Evolutionary conservation across 1,140 invertebrate species (phyloP).

Genomic region (Meloidogyne floridensis): DNA sequence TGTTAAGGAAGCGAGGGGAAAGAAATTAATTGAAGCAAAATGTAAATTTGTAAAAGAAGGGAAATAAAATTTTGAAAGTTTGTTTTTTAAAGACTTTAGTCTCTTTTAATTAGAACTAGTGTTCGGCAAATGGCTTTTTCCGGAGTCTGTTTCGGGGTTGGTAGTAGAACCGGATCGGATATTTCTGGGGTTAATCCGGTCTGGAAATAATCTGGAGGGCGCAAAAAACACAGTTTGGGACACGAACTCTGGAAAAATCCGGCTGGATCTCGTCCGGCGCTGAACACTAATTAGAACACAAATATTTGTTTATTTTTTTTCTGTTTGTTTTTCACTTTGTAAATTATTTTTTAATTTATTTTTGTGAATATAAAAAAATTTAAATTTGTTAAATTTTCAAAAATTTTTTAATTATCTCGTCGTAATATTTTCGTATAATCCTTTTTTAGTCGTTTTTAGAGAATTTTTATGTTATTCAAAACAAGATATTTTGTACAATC

Average conservation of each 20-base stretch:
- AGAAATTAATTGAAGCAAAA: conserved; percentile 33
- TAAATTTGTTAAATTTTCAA: too few relatives aligned
- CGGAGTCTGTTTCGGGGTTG: too few relatives aligned
- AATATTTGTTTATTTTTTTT: neutral
- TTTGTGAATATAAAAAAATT: neutral
- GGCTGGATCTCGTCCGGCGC: too few relatives aligned
- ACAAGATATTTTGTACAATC: neutral
- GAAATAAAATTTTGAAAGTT: neutral
- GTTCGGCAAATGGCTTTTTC: too few relatives aligned
- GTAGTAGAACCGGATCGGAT: too few relatives aligned
- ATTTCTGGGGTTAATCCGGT: too few relatives aligned
- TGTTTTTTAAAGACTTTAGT: neutral
- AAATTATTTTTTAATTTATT: conserved; percentile 22
- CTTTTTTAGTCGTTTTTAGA: neutral
- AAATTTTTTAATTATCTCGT: neutral
- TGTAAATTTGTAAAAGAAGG: conserved; percentile 23
- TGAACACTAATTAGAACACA: neutral
- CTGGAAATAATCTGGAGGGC: too few relatives aligned
- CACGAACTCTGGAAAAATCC: too few relatives aligned
- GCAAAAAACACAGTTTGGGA: too few relatives aligned
- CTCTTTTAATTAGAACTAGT: neutral
- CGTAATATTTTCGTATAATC: neutral
- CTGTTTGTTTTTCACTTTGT: conserved; percentile 2
- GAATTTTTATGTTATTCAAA: neutral
- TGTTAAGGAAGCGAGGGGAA: conserved; percentile 41